Evolutionary conservation across 2,797 vertebrate species (phyloP), one percentile per base, ranked within the genome.

Genomic region (Ibycter americanus): DNA sequence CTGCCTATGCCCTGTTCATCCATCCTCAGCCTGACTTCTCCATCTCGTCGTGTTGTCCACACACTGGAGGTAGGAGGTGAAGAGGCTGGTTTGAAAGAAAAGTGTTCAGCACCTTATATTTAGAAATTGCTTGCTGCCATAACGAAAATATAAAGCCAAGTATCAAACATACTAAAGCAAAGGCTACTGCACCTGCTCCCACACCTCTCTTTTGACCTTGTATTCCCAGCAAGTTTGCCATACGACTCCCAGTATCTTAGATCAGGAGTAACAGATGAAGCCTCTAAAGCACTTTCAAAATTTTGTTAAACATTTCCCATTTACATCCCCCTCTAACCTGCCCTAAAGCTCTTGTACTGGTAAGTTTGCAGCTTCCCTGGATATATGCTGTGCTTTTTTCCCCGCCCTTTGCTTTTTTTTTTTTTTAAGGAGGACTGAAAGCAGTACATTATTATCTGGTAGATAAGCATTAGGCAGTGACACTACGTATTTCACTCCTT

Each of bases 11-110:
- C 99, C 0, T 98, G 97, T 0, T 98, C 98, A 0, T 98, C 98
- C 74, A 99, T 97, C 96, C 99, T 97, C 83, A 99, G 98, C 29
- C 88, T 97, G 49, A 99, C 99, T 93, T 98, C 98, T 2, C 97
- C 98, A 2, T 99, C 97, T 0, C 95, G 55, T 14, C 23, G 95
- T 0, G 97, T 94, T 2, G 99, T 99, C 98, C 99, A 99, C 83
- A 99, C 81, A 2, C 86, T 32, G 6, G 44, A 38, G 23, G 95
- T 42, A 4, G 97, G 51, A 13, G 62, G 3, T 2, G 96, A 63
- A 12, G 59, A 11, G 6, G 25, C 95, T 97, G 94, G 5, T 61
- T 49, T 27, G 34, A 66, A 31, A 84, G 58, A 52, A 27, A 82
- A 83, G 47, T 0, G 8, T 17, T 73, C 59, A 85, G 59, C 34